Base-by-base conservation (phyloP, 2,113 vertebrate genomes). In the Labeo catla region DNA sequence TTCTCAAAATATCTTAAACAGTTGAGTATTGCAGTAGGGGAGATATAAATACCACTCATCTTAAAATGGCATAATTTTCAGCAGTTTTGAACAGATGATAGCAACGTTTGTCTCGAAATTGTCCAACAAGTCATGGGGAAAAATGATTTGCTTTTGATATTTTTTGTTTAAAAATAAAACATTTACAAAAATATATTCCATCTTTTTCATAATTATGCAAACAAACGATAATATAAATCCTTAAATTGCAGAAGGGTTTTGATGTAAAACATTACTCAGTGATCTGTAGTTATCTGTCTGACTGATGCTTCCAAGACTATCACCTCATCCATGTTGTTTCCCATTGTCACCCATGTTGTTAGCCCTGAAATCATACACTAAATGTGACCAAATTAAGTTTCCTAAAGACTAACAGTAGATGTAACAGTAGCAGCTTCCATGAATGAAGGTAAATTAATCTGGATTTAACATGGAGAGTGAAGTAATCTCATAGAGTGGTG, bases 371-470 rank as follows among this genome's bases (percentile, higher is more conserved):
- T 21, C 6, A 19, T 8, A 59, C 0, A 59, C 7, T 59, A 59
- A 59, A 1, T 59, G 2, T 59, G 57, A 59, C 0, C 8, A 21
- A 59, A 59, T 59, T 21, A 21, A 16, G 6, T 80, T 79, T 84
- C 84, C 86, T 90, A 28, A 91, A 86, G 86, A 86, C 61, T 74
- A 79, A 19, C 50, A 57, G 52, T 63, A 80, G 78, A 91, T 50
- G 23, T 63, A n/a, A 39, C 54, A 63, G 11, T 4, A 28, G 16
- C 49, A 65, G 47, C 12, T 81, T 92, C 80, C 83, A 49, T 65
- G 57, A 74, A 72, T 74, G 86, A 93, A 89, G 87, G 79, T 84
- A 90, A 90, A 88, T 91, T 93, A 92, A 93, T 94, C 92, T 91
- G 90, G 92, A 93, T 93, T 92, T 91, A 91, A 88, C 87, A 90